phyloP scores from a whole-genome alignment of 2,888 invertebrate genomes.

The Tetragonisca angustula region DNA sequence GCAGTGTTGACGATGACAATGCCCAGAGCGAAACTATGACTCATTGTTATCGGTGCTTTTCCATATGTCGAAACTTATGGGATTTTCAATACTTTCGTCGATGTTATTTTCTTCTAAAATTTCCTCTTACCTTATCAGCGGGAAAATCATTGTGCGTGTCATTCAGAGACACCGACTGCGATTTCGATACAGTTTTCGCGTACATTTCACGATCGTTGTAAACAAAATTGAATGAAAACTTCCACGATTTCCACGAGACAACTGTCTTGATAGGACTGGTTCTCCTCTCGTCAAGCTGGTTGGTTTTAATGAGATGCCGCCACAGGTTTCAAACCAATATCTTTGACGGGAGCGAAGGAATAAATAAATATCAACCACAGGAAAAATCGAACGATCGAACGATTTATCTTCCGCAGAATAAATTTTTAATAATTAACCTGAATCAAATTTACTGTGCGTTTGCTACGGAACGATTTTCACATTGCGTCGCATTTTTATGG shows the following conservation, averaged over 20 bases:
- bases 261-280: conserved; percentile 53
- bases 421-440: too few relatives aligned
- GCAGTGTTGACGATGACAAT: neutral
- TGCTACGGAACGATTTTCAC: neutral
- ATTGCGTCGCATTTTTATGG: neutral
- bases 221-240: neutral
- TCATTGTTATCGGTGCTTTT: neutral
- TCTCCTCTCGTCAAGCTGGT: conserved; percentile 20
- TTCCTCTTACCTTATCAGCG: conserved; percentile 55
- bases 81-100: accelerated
- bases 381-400: too few relatives aligned
- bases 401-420: neutral
- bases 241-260: conserved; percentile 47
- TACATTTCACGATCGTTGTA: conserved; percentile 41
- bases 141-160: neutral
- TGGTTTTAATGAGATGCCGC: conserved; percentile 53
- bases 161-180: neutral
- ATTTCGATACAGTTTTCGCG: conserved; percentile 9
- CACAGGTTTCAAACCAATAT: conserved; percentile 29
- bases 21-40: neutral
- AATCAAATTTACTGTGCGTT: accelerated
- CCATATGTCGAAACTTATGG: neutral
- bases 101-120: neutral
- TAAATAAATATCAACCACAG: neutral
- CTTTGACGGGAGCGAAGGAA: neutral